These are phyloP conservation scores for Dicrostonyx torquatus DNA, from an alignment of 2,797 vertebrate genomes.

Conservation along the genomic window DNA sequence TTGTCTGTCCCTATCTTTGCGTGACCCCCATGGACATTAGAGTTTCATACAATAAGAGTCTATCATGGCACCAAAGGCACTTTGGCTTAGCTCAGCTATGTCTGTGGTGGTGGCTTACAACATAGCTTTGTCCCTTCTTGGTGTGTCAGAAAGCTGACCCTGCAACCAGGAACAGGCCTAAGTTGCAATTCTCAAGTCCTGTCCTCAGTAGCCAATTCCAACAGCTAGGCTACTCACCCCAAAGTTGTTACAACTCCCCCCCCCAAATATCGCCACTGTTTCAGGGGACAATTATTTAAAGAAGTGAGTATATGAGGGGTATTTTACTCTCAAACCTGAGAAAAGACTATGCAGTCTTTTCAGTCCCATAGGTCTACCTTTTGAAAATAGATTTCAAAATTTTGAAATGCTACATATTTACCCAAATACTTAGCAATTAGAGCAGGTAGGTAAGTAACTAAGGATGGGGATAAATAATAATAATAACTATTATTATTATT, in stretches of 20 bases:
- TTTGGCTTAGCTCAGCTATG: not conserved
- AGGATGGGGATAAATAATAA: not conserved
- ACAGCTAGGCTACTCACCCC: not conserved
- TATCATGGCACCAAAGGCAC: not conserved
- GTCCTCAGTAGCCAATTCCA: not conserved
- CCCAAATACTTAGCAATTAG: not conserved
- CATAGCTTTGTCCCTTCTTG: not conserved
- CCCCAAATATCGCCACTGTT: not conserved
- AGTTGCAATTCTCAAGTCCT: not conserved
- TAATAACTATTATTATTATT: no score
- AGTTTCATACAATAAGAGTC: not conserved
- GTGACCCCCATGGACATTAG: no score
- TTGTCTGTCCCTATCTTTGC: no score
- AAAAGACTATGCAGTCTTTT: not conserved
- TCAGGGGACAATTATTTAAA: not conserved
- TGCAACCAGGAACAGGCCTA: not conserved
- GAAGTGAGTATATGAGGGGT: no score
- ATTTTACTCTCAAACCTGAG: not conserved
- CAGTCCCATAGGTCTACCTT: no score
- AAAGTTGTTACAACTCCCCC: not conserved
- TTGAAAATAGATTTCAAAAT: not conserved
- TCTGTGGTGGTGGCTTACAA: not conserved
- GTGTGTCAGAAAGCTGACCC: not conserved
- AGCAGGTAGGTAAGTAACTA: not conserved
- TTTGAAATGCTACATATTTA: not conserved